Conservation (phyloP, 2,888 invertebrate species). For the Liopterus haemorrhoidalis region DNA sequence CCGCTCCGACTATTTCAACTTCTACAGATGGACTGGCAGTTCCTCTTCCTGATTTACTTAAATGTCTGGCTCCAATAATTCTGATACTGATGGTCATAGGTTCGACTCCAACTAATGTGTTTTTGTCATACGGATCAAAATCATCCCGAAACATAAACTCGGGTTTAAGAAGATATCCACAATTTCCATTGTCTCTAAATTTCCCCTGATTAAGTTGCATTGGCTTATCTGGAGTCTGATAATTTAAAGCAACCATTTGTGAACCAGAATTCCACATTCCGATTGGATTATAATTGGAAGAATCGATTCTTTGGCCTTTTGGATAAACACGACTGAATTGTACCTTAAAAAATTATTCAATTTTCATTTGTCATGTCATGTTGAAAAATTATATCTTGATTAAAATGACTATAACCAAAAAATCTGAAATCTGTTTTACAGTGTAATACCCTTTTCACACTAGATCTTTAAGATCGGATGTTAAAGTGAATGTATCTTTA, state of each 20-base stretch:
- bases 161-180: slow-evolving; percentile 89
- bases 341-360: slow-evolving; percentile 40
- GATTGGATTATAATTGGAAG: slow-evolving; percentile 93
- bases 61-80: slow-evolving; percentile 84
- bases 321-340: slow-evolving; percentile 96
- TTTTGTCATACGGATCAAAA: slow-evolving; percentile 72
- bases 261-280: slow-evolving; percentile 94
- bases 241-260: slow-evolving; percentile 97
- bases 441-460: no score
- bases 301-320: slow-evolving; percentile 88
- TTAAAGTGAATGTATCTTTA: no score
- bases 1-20: slow-evolving; percentile 82
- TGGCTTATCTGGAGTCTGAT: slow-evolving; percentile 89
- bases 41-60: slow-evolving; percentile 76
- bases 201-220: slow-evolving; percentile 96
- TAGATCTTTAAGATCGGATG: no score
- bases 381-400: no score
- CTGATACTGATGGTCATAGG: slow-evolving; percentile 63
- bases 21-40: slow-evolving; percentile 88
- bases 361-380: slow-evolving; percentile 2
- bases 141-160: slow-evolving; percentile 76
- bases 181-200: slow-evolving; percentile 86
- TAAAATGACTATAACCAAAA: no score
- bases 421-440: no score
- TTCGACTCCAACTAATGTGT: slow-evolving; percentile 53